These are phyloP conservation scores for Chaunax sp. DNA, from an alignment of 2,797 vertebrate genomes.

Conservation along the genomic window DNA sequence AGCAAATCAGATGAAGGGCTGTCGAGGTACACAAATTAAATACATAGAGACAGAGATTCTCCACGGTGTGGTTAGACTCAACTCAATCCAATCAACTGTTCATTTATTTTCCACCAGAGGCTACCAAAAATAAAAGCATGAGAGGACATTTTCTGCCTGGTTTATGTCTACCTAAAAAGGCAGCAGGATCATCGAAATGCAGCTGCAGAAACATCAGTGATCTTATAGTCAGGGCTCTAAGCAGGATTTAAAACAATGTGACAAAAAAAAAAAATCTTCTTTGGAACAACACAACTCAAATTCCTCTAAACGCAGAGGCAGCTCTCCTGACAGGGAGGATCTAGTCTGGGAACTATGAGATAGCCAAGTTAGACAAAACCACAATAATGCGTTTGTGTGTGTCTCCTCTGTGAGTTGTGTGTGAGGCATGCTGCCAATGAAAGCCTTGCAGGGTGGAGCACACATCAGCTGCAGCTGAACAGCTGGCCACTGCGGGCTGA, in stretches of 20 bases:
- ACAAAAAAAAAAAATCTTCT: conserved; percentile 17
- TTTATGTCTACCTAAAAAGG: neutral
- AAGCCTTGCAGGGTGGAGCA: conserved; percentile 77
- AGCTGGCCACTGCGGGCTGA: conserved; percentile 73
- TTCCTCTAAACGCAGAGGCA: conserved; percentile 3
- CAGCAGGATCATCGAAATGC: rapidly evolving
- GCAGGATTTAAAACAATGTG: conserved; percentile 35
- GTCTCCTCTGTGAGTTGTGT: conserved; percentile 41
- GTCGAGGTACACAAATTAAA: too few relatives aligned
- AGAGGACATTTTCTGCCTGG: conserved; percentile 8
- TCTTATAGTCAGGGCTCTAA: neutral
- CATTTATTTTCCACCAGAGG: neutral
- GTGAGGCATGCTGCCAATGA: conserved; percentile 72
- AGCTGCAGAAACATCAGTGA: neutral
- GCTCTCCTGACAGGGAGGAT: conserved; percentile 44
- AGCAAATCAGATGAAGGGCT: too few relatives aligned
- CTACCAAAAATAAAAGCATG: conserved; percentile 1
- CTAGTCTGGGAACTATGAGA: conserved; percentile 40
- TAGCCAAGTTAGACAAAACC: conserved; percentile 49
- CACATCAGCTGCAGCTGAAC: conserved; percentile 76
- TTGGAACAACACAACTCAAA: conserved; percentile 7
- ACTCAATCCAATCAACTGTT: neutral
- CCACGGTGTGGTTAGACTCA: too few relatives aligned
- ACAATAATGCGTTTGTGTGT: conserved; percentile 50
- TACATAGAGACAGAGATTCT: too few relatives aligned